These are phyloP conservation scores for Hippoglossus stenolepis DNA, from an alignment of 2,113 vertebrate species.

Conservation along the genomic window DNA sequence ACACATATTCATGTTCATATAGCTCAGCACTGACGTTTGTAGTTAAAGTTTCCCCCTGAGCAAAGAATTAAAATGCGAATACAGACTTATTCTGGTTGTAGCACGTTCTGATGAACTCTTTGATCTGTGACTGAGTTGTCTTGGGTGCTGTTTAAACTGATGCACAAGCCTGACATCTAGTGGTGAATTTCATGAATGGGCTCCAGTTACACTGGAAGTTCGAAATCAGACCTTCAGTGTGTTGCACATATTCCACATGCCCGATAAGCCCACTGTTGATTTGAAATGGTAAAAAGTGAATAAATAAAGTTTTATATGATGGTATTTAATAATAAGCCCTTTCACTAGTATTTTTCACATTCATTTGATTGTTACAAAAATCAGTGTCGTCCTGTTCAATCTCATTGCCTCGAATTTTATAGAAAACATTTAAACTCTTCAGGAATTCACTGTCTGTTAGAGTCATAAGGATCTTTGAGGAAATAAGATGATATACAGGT, in stretches of 20 bases:
- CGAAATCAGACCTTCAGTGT: background rate
- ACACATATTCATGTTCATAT: too few species aligned
- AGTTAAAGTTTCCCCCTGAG: background rate
- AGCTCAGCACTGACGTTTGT: background rate
- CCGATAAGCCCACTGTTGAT: too few species aligned
- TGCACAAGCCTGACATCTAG: conserved; percentile 47
- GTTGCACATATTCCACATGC: background rate
- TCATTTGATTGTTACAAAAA: background rate
- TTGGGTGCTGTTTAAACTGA: background rate
- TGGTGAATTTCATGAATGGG: background rate
- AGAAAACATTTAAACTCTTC: background rate
- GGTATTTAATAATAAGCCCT: too few species aligned
- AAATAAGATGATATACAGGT: background rate
- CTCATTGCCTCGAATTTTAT: background rate
- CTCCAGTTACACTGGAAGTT: background rate
- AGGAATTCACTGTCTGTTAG: background rate
- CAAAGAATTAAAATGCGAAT: background rate
- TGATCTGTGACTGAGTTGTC: background rate
- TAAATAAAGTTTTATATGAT: background rate
- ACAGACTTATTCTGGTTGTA: too few species aligned
- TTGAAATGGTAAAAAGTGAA: too few species aligned
- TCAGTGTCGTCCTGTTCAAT: background rate
- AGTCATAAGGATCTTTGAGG: background rate
- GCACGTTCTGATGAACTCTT: background rate
- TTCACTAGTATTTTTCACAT: background rate